Evolutionary conservation across 92 coral and sea anemone genomes (phyloP), one percentile per base, ranked within the genome.

Genomic region (Parazoanthus swiftii): DNA sequence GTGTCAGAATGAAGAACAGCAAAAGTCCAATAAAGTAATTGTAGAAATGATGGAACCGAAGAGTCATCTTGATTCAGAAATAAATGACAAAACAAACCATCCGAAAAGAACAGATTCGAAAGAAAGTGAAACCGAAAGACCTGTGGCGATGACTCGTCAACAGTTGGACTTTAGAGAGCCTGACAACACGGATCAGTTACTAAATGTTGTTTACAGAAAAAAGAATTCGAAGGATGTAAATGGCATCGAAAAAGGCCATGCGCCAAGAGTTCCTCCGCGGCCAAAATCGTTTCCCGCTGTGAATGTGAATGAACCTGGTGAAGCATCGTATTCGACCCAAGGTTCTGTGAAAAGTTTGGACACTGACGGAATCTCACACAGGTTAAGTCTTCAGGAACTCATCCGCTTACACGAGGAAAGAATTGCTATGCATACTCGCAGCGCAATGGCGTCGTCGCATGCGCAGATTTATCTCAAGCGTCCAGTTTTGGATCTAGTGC

Each of bases 321-420:
- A 84, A 0, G 46, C 65, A 2, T 84, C 87, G 15, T 71, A 84
- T 36, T 84, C 79, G 8, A 84, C 87, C 23, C 87, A 84, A 84
- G 77, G 74, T 71, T 84, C 87, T 46, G 79, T 84, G 15, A 84
- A 81, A 16, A 81, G 85, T 66, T 59, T 81, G 26, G 85, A 84
- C 79, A 71, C 77, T 1, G 87, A 84, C 4, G 87, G 87, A 29
- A 46, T 84, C 20, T 88, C 97, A 23, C 94, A 94, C 88, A 90
- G 96, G 54, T 83, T 96, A 79, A 94, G 98, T 74, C 91, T 96
- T 68, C 99, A 95, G 63, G 97, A 97, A 87, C 94, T 97, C 50
- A 97, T 97, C 25, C 91, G 92, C 76, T 86, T 97, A 36, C 99
- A 97, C 79, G 99, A 97, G 84, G 93, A 95, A 50, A 92, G 91